Percentiles rank a stretch among this genome's conserved stretches.
Evolutionary conservation across 2,797 vertebrate genomes (phyloP).

Genomic region (Girardinus metallicus): DNA sequence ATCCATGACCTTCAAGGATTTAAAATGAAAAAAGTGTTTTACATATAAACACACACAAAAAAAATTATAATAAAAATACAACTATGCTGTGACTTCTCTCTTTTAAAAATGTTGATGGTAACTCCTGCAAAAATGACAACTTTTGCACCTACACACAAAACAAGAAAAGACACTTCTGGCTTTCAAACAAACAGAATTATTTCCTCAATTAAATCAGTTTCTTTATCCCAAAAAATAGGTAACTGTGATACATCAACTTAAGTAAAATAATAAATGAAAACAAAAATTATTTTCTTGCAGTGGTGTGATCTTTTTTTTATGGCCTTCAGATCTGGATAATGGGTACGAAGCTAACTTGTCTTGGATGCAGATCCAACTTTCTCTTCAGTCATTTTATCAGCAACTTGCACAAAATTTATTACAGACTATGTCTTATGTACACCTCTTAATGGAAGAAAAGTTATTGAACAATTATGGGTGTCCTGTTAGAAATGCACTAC

Average conservation of each 20-base stretch:
- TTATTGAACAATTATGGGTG: not conserved
- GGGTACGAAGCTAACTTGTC: not conserved
- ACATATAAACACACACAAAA: not conserved
- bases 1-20: not conserved
- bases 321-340: not conserved
- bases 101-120: not conserved
- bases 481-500: not conserved
- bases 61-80: too few species aligned
- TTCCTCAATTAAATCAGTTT: not conserved
- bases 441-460: not conserved
- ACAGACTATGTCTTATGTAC: not conserved
- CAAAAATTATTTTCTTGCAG: not conserved
- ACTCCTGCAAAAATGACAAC: not conserved
- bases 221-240: not conserved
- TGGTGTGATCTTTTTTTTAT: not conserved
- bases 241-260: not conserved
- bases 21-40: constrained; percentile 1
- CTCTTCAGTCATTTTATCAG: constrained; percentile 2
- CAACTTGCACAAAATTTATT: constrained; percentile 18
- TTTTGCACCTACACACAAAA: not conserved
- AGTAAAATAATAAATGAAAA: not conserved
- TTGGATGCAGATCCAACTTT: not conserved
- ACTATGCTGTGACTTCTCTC: not conserved
- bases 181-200: not conserved
- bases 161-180: not conserved